Percentiles rank a stretch among this genome's conserved stretches.
These are phyloP conservation scores for Cladopsammia gracilis DNA, from an alignment of 64 coral and sea anemone genomes.

Conservation along the genomic window DNA sequence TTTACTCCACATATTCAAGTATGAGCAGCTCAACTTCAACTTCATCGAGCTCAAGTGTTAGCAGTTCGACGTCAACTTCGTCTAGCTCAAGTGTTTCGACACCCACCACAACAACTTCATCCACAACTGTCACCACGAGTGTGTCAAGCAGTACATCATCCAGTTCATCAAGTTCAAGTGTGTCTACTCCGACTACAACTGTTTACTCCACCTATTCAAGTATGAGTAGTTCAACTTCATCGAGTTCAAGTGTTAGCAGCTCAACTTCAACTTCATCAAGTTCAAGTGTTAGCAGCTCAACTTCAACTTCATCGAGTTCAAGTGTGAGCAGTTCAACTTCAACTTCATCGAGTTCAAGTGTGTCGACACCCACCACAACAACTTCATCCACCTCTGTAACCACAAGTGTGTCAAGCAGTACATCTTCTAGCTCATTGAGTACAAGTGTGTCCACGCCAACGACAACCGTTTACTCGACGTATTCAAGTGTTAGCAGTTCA, in stretches of 20 bases:
- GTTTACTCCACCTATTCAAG: neutral
- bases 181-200: neutral
- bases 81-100: neutral
- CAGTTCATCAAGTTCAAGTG: neutral
- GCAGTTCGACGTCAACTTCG: neutral
- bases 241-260: neutral
- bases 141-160: neutral
- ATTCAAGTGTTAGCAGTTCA: neutral
- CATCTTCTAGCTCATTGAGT: neutral
- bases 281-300: slow-evolving; percentile 7
- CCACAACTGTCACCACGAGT: neutral
- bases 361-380: neutral
- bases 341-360: neutral
- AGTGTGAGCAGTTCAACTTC: slow-evolving; percentile 40
- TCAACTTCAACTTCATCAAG: neutral
- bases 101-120: slow-evolving; percentile 15
- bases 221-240: neutral
- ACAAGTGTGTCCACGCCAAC: slow-evolving; percentile 12
- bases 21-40: neutral
- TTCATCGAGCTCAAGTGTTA: neutral
- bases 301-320: slow-evolving; percentile 13
- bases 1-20: neutral
- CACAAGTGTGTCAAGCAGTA: slow-evolving; percentile 2
- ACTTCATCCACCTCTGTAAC: neutral
- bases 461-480: neutral